phyloP scores from a whole-genome alignment of 2,888 invertebrate species.

The Vesta saturnalis region DNA sequence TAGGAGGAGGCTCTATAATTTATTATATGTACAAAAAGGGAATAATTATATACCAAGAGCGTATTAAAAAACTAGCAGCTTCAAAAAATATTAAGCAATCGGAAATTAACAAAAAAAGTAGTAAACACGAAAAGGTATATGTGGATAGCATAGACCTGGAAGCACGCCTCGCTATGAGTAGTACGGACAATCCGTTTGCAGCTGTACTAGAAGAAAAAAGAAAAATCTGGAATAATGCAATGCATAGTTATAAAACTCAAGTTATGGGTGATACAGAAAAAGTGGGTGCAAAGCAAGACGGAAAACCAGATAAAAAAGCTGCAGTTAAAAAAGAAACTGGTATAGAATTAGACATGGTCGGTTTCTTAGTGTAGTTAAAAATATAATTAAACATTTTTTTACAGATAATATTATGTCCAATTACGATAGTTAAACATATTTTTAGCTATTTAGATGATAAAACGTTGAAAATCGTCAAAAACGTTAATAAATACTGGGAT shows the following conservation, averaged over 20 bases:
- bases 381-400: not conserved
- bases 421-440: conserved; percentile 47
- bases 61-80: not conserved
- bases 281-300: not conserved
- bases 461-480: conserved; percentile 36
- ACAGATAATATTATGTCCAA: conserved; percentile 47
- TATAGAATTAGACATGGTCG: conserved; percentile 18
- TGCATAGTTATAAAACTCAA: conserved; percentile 34
- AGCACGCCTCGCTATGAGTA: not conserved
- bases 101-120: not conserved
- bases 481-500: conserved; percentile 46
- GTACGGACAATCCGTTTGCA: conserved; percentile 22
- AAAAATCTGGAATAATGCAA: conserved; percentile 35
- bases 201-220: conserved; percentile 26
- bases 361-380: not conserved
- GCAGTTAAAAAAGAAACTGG: conserved; percentile 18
- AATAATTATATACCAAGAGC: conserved; percentile 12
- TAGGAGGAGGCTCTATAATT: conserved; percentile 33
- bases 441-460: conserved; percentile 43
- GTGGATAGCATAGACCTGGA: not conserved
- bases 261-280: conserved; percentile 24
- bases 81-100: not conserved
- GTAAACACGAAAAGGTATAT: not conserved
- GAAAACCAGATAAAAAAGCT: conserved; percentile 17
- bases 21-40: conserved; percentile 29